Evolutionary conservation across 2,888 invertebrate genomes (phyloP), one percentile per base, ranked within the genome.

Genomic region (Petrolisthes cinctipes): DNA sequence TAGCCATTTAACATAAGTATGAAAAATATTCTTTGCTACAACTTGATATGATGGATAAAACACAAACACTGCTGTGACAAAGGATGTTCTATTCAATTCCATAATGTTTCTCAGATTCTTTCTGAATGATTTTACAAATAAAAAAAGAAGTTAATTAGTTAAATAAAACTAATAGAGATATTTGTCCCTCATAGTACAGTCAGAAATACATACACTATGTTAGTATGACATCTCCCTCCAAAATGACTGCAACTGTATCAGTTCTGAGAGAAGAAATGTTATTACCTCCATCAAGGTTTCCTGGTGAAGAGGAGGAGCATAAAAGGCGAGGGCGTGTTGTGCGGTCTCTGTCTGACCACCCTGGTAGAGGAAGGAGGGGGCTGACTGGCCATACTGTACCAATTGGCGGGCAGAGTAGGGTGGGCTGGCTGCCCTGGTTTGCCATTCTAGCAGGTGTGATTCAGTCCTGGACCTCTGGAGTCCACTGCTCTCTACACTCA

Each of bases 251-350:
- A 79, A 80, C 14, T 14, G 5, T 61, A 11, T 66, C 61, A 57
- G 54, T 84, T 82, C 82, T 80, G 80, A 61, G 80, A 61, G 4
- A 11, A 76, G 14, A 14, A 11, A 78, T 20, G 0, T 68, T 92
- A 93, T 93, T 92, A 96, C 96, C 92, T 98, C 98, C 92, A 99
- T 95, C 81, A 99, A 95, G 20, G 98, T 98, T 94, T 99, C 99
- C 93, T 98, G 98, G 85, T 97, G 97, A 92, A 99, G 94, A 93
- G 98, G 98, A 17, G 98, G 98, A 23, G 98, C 89, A 84, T 89
- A 89, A 73, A 89, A 89, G 56, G 86, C 87, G 51, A 87, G 83
- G 53, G 89, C 75, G 54, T 86, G 79, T 53, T 86, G 82, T 61
- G 79, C 89, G 20, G 83, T 75, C 5, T 71, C 76, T 7, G 76